These are phyloP conservation scores for Onychostruthus taczanowskii DNA, from an alignment of 2,113 vertebrate genomes.

Conservation along the genomic window DNA sequence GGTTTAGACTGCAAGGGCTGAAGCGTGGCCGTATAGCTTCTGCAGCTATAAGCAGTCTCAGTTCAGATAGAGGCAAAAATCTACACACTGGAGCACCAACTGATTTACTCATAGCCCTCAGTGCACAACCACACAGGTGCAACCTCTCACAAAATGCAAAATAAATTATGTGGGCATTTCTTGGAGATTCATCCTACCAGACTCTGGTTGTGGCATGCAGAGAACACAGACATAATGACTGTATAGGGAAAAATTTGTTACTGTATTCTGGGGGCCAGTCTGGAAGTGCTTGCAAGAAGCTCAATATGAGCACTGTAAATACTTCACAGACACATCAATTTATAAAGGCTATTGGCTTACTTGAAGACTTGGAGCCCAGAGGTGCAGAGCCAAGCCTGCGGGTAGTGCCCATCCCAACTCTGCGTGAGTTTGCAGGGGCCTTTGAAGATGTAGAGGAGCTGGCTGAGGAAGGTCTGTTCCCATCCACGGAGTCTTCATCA, in stretches of 20 bases:
- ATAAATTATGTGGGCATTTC: fast-evolving
- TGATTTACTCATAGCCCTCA: not conserved
- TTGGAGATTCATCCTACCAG: not conserved
- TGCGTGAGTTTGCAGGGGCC: conserved; percentile 80
- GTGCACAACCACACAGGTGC: not conserved
- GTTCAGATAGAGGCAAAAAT: not conserved
- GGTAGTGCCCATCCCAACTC: conserved; percentile 78
- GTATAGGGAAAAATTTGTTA: not conserved
- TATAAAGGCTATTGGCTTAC: conserved; percentile 57
- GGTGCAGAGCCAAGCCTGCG: conserved; percentile 84
- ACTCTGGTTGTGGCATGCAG: fast-evolving
- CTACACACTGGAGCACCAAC: not conserved
- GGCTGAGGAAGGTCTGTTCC: conserved; percentile 94
- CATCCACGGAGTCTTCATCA: conserved; percentile 97
- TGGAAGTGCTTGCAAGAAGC: not conserved
- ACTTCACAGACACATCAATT: not conserved
- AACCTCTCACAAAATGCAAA: not conserved
- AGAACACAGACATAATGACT: not conserved
- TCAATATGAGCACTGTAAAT: not conserved
- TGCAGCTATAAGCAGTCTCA: not conserved
- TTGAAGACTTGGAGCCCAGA: conserved; percentile 79
- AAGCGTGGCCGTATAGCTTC: not conserved
- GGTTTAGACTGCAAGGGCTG: not conserved
- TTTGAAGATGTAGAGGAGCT: conserved; percentile 89
- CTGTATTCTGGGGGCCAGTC: not conserved